Conservation (phyloP, 30 jellyfish, hydroid and myxozoan species). For the Cassiopea andromeda region DNA sequence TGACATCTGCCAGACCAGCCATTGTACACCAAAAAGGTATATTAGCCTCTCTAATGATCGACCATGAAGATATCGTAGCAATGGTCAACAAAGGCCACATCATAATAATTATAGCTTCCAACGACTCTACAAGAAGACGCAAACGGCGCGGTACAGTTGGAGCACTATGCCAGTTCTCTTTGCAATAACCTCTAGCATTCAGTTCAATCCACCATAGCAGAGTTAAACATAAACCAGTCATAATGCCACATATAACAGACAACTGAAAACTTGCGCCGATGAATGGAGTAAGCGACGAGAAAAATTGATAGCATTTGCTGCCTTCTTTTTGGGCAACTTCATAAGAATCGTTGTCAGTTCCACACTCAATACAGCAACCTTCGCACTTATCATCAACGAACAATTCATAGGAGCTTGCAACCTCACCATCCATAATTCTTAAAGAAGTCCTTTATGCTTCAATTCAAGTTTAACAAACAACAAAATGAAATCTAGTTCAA, state of each 20-base stretch:
- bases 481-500: no score
- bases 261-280: background rate
- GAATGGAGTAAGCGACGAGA: background rate
- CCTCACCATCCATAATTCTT: no score
- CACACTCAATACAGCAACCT: no score
- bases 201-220: constrained; percentile 28
- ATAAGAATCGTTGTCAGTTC: no score
- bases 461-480: no score
- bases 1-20: constrained; percentile 8
- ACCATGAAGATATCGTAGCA: constrained; percentile 3
- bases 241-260: background rate
- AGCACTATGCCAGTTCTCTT: constrained; percentile 1
- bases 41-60: background rate
- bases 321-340: background rate
- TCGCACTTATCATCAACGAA: no score
- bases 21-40: background rate
- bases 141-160: background rate
- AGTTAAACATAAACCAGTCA: constrained; percentile 13
- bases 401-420: no score
- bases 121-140: background rate
- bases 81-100: constrained; percentile 17
- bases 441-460: no score
- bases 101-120: constrained; percentile 6
- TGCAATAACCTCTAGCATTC: constrained; percentile 8
- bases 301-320: background rate